Conservation (phyloP, 2,888 invertebrate species). For the Gortyna flavago region DNA sequence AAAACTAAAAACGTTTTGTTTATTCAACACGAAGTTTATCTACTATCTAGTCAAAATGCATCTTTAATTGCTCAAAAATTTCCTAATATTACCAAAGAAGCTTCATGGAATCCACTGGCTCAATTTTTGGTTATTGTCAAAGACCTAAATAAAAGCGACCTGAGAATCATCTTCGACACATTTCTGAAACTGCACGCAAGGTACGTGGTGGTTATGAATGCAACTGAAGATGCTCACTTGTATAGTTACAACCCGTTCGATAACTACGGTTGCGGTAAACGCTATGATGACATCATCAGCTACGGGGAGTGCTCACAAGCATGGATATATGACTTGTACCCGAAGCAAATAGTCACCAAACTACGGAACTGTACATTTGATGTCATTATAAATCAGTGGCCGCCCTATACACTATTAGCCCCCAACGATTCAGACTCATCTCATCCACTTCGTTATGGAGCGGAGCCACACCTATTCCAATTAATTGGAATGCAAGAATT, state of each 20-base stretch:
- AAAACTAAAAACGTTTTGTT: not conserved
- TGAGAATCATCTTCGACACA: slow-evolving; percentile 71
- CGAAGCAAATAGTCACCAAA: slow-evolving; percentile 68
- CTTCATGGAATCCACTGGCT: slow-evolving; percentile 74
- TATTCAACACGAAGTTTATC: slow-evolving; percentile 65
- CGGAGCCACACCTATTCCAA: slow-evolving; percentile 71
- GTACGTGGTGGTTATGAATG: slow-evolving; percentile 72
- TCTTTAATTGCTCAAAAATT: slow-evolving; percentile 60
- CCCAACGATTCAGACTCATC: slow-evolving; percentile 28
- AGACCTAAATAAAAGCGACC: slow-evolving; percentile 51
- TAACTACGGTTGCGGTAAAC: slow-evolving; percentile 78
- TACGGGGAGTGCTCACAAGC: slow-evolving; percentile 73
- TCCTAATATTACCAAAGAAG: slow-evolving; percentile 60
- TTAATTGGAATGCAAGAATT: slow-evolving; percentile 74
- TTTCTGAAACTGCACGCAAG: slow-evolving; percentile 69
- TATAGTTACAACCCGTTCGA: slow-evolving; percentile 80
- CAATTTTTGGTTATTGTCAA: slow-evolving; percentile 72
- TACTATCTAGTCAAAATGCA: slow-evolving; percentile 64
- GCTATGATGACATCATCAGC: slow-evolving; percentile 71
- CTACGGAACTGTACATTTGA: slow-evolving; percentile 76
- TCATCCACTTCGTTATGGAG: slow-evolving; percentile 57
- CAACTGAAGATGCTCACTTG: slow-evolving; percentile 68
- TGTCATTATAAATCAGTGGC: slow-evolving; percentile 72
- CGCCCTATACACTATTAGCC: slow-evolving; percentile 67
- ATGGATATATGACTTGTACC: slow-evolving; percentile 64